Evolutionary conservation across 2,113 vertebrate species (phyloP).

Genomic region (Euleptes europaea): DNA sequence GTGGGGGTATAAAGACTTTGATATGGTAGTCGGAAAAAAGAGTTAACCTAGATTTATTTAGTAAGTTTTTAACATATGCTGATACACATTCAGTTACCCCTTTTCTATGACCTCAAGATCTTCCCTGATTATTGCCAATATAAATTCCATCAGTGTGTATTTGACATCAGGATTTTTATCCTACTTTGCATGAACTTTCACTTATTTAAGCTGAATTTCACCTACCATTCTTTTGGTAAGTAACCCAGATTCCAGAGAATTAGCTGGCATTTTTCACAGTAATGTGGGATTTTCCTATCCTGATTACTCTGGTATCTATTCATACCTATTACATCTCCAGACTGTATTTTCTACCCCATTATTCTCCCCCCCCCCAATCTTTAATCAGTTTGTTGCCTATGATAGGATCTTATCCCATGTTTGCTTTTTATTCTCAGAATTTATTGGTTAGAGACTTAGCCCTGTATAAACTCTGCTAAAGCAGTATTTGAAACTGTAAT

Average conservation of each 20-base stretch:
- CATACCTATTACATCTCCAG: not conserved
- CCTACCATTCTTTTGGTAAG: not conserved
- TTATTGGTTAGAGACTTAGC: not conserved
- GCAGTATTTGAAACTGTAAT: not conserved
- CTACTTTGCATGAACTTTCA: not conserved
- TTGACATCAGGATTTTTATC: no score
- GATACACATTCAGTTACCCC: not conserved
- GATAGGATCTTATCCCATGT: no score
- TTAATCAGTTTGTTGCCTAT: no score
- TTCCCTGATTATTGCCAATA: not conserved
- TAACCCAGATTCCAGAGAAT: not conserved
- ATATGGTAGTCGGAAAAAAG: not conserved
- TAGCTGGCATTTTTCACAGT: not conserved
- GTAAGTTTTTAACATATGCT: not conserved
- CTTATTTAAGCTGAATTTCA: not conserved
- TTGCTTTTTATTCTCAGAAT: not conserved
- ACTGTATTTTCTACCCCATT: no score
- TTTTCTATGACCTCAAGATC: not conserved
- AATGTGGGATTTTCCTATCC: not conserved
- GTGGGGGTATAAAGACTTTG: not conserved
- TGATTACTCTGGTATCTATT: not conserved
- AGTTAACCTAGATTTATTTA: not conserved
- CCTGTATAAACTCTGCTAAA: not conserved
- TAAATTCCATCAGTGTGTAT: not conserved
- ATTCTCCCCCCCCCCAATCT: no score